Evolutionary conservation across 2,888 invertebrate species (phyloP), one percentile per base, ranked within the genome.

Genomic region (Meandrusa payeni): DNA sequence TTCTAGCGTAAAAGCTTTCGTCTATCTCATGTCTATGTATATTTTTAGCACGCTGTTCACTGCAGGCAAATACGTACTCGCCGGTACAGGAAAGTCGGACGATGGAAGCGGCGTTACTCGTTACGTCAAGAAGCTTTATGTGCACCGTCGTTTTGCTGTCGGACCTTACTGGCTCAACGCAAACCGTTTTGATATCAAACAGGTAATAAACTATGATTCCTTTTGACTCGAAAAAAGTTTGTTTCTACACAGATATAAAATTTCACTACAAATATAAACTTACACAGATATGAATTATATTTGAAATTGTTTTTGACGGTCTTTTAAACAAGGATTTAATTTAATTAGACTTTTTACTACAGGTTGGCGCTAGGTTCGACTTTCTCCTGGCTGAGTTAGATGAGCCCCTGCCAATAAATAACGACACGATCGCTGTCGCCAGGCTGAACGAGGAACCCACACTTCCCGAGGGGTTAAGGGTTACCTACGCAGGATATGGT

Each of bases 151-250:
- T 3, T 87, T 87, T 64, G 47, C 68, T 6, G 86, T 87, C 12
- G 86, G 86, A 1, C 86, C 86, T 5, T 87, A 85, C 62, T 87
- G 86, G 86, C 64, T 86, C 2, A 57, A 80, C 47, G 69, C 78
- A 0, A 41, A 59, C 1, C 55, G 57, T 1, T 82, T 52, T 39
- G 32, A 47, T 4, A 51, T 61, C n/a, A 55, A 54, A 45, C 59
- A 61, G 55, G 61, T 61, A 51, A 11, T 6, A n/a, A n/a, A n/a
- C n/a, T n/a, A n/a, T n/a, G n/a, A n/a, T n/a, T n/a, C n/a, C n/a
- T n/a, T n/a, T n/a, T n/a, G n/a, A n/a, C n/a, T n/a, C n/a, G n/a
- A n/a, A n/a, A n/a, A n/a, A n/a, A n/a, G n/a, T n/a, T n/a, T n/a
- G n/a, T n/a, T n/a, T n/a, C n/a, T n/a, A n/a, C n/a, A n/a, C n/a